These are phyloP conservation scores for Apaloderma vittatum DNA, from an alignment of 2,113 vertebrate genomes.

Conservation along the genomic window DNA sequence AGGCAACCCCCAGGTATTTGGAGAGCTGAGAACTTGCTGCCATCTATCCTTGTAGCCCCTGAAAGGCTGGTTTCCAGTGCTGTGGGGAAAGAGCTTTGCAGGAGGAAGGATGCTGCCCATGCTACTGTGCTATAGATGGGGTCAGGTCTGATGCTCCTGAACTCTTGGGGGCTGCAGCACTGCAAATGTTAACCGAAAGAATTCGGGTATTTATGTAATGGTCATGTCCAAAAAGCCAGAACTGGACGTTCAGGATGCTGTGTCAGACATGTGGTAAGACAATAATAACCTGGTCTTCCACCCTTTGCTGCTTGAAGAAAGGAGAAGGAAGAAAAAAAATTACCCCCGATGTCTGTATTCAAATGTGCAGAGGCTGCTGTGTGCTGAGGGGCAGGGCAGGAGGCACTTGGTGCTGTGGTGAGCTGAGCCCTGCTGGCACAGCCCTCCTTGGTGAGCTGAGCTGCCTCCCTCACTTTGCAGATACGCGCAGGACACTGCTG, in stretches of 20 bases:
- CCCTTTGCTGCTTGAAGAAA: background rate
- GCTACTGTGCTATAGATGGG: background rate
- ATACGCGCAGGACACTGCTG: accelerated
- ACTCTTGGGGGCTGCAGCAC: background rate
- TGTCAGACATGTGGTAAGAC: background rate
- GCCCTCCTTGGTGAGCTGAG: background rate
- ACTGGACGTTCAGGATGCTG: background rate
- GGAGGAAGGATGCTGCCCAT: background rate
- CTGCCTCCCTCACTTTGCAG: accelerated
- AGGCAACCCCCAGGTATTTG: background rate
- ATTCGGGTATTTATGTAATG: background rate
- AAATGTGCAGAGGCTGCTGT: background rate
- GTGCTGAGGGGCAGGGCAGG: background rate
- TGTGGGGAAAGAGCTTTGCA: background rate
- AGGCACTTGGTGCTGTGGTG: background rate
- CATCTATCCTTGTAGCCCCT: background rate
- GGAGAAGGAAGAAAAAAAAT: too few relatives aligned
- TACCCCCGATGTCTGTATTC: background rate
- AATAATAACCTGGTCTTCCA: background rate
- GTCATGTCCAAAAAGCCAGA: background rate
- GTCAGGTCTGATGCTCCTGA: background rate
- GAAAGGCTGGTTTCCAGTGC: background rate
- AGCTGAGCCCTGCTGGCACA: background rate
- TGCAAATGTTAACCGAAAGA: background rate
- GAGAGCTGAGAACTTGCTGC: background rate